Percentiles rank a stretch among this genome's conserved stretches.
phyloP scores from a whole-genome alignment of 2,113 vertebrate species.

The Albula goreensis region DNA sequence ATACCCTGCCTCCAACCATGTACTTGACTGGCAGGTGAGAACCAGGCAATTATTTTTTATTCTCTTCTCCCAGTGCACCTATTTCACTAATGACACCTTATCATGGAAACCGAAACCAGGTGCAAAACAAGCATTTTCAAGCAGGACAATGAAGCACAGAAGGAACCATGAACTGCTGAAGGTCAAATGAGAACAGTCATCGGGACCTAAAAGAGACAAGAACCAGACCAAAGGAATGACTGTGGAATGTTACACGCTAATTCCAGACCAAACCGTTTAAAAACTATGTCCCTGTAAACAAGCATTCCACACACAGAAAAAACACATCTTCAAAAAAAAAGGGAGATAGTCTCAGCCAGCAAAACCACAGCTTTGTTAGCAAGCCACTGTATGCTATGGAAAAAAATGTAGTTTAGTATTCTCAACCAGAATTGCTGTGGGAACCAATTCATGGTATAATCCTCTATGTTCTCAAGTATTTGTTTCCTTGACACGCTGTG shows the following conservation, averaged over 20 bases:
- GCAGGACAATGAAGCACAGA: constrained; percentile 1
- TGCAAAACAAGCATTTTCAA: constrained; percentile 5
- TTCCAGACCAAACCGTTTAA: background rate
- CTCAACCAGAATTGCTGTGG: no score
- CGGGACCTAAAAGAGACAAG: background rate
- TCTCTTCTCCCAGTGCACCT: background rate
- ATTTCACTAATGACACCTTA: background rate
- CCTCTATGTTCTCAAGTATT: no score
- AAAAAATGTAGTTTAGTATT: no score
- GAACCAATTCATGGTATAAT: no score
- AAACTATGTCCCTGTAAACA: background rate
- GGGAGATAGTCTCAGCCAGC: background rate
- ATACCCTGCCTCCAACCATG: background rate
- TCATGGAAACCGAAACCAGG: background rate
- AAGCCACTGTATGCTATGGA: no score
- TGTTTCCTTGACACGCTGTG: no score
- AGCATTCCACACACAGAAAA: background rate
- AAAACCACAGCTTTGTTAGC: background rate
- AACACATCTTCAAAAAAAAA: background rate
- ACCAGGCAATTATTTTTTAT: background rate
- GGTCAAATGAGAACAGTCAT: background rate
- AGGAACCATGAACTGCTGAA: background rate
- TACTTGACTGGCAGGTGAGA: background rate
- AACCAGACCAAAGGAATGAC: background rate
- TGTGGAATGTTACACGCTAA: background rate